Evolutionary conservation across 2,797 vertebrate genomes (phyloP).

Genomic region (Triplophysa bombifrons): DNA sequence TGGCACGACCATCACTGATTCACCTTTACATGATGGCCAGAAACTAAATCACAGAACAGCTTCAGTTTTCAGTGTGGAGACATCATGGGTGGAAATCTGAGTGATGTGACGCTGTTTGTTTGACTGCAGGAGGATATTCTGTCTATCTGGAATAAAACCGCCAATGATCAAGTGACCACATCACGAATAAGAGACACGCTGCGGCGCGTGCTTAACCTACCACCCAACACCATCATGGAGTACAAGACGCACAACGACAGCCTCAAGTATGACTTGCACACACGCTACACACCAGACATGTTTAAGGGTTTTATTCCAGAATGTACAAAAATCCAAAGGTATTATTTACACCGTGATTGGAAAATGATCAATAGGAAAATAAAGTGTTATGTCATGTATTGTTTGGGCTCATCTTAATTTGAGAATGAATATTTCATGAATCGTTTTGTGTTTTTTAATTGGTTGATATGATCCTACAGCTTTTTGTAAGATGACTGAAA

Average conservation of each 20-base stretch:
- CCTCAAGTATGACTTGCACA: constrained; percentile 79
- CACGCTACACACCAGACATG: background rate
- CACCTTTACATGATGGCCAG: background rate
- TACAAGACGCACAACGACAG: constrained; percentile 90
- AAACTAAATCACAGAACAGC: background rate
- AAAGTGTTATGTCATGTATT: background rate
- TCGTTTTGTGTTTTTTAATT: too few relatives aligned
- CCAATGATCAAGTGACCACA: constrained; percentile 82
- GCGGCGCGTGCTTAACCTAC: constrained; percentile 83
- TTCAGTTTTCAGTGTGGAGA: too few relatives aligned
- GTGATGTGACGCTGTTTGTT: background rate
- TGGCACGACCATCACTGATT: background rate
- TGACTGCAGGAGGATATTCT: constrained; percentile 82
- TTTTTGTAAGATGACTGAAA: too few relatives aligned
- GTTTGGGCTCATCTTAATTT: too few relatives aligned
- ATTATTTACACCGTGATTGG: too few relatives aligned
- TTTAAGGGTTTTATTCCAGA: too few relatives aligned
- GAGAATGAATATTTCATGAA: too few relatives aligned
- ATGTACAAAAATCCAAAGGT: too few relatives aligned
- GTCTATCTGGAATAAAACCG: constrained; percentile 88
- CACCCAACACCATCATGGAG: constrained; percentile 88
- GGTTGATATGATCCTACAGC: too few relatives aligned
- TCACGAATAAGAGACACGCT: constrained; percentile 85
- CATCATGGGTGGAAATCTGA: background rate
- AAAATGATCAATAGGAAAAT: too few relatives aligned